phyloP scores from a whole-genome alignment of 2,888 invertebrate genomes.

The Therioaphis trifolii region DNA sequence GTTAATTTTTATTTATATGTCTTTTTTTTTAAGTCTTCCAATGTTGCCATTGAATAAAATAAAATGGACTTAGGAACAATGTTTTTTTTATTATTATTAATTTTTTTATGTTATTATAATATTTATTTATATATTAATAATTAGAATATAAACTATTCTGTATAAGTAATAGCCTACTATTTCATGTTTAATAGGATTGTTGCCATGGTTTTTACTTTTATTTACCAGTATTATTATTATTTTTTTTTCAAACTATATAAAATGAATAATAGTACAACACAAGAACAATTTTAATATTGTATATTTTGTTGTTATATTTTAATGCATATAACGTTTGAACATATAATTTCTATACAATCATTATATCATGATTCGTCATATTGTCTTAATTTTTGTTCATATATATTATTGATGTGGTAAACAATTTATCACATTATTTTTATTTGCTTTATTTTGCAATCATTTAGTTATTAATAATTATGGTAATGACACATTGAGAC shows the following conservation, averaged over 20 bases:
- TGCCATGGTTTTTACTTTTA: conserved; percentile 61
- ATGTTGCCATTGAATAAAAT: conserved; percentile 63
- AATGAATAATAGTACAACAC: conserved; percentile 54
- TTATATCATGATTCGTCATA: conserved; percentile 47
- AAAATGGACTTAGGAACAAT: conserved; percentile 63
- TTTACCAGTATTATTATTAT: conserved; percentile 59
- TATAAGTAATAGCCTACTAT: conserved; percentile 58
- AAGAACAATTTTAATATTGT: conserved; percentile 59
- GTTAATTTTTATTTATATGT: conserved; percentile 60
- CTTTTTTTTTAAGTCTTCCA: conserved; percentile 62
- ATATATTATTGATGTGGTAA: conserved; percentile 32
- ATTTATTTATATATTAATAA: conserved; percentile 61
- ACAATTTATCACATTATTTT: conserved; percentile 23
- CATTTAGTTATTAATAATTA: conserved; percentile 52
- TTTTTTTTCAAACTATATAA: conserved; percentile 56
- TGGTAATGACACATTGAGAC: conserved; percentile 18
- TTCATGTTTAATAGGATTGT: conserved; percentile 60
- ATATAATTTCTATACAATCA: conserved; percentile 51
- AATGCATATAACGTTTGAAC: conserved; percentile 46
- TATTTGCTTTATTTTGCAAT: conserved; percentile 43
- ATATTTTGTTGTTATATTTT: conserved; percentile 55
- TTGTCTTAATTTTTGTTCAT: conserved; percentile 39
- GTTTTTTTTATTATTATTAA: conserved; percentile 47
- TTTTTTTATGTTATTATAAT: conserved; percentile 60
- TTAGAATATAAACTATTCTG: conserved; percentile 62